Base-by-base conservation (phyloP, 1,140 invertebrate genomes). In the Drosophila serrata region DNA sequence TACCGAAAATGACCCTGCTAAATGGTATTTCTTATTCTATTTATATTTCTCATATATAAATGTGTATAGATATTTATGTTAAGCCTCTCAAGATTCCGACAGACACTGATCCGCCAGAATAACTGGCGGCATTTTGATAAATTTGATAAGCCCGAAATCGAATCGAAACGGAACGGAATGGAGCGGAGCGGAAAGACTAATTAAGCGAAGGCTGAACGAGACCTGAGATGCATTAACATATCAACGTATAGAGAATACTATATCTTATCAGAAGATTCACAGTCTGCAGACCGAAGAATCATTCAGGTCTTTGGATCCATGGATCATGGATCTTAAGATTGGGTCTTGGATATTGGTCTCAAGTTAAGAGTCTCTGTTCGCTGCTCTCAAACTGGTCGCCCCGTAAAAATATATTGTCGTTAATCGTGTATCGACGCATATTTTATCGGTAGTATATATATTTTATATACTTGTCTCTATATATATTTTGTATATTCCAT, bases 121-220 rank as follows among this genome's bases (percentile, higher is more conserved):
- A 48, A 35, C 55, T 58, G 55, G 37, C 51, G 48, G 48, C 35
- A 64, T 49, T 49, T 78, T 88, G 82, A 82, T 87, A 88, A 69
- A 88, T 88, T 74, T 88, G 84, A 87, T 82, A 87, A 87, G 80
- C 37, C 56, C 61, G 61, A 82, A 79, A 75, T 22, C 48, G n/a
- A 31, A 49, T 7, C 31, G 49, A 15, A 55, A n/a, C 51, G 51
- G 13, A 55, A 37, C 51, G 33, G 33, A 53, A 22, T 15, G 19
- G 49, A 55, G 13, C 51, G 19, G 31, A 55, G 65, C 65, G 79
- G 60, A 82, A 67, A 68, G 79, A 57, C 76, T 87, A 87, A 87
- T 87, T 88, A 82, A 88, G 56, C 80, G 82, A 87, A 87, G 84
- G 84, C 81, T 69, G 74, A 88, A 68, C 64, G 62, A 70, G 62